Base-by-base conservation (phyloP, 1,140 invertebrate species). In the Limonius californicus region DNA sequence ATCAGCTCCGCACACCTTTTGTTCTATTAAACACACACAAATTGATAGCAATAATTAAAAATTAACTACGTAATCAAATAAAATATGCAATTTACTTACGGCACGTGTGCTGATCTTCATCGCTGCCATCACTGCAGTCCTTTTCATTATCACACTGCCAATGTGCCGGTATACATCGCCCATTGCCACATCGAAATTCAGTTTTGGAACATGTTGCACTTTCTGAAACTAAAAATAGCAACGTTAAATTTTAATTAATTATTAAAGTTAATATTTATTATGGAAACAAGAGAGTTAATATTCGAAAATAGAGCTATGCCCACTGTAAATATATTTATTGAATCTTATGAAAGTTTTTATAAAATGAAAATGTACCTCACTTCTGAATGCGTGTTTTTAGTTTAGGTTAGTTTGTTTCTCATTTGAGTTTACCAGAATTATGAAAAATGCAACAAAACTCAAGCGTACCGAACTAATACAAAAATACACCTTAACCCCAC, bases 1-100 rank as follows among this genome's bases (percentile, higher is more conserved):
- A 73, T 93, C 90, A n/a, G 86, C 81, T 42, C 85, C 87, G 81
- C 92, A 95, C 65, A 86, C 85, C 79, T 88, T 89, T 74, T 81
- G 80, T 77, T 85, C 89, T 91, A 83, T 59, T 70, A 70, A 15
- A 39, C 14, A 23, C 47, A n/a, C n/a, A n/a, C n/a, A n/a, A n/a
- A n/a, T n/a, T n/a, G n/a, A 55, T 58, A 11, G 14, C 4, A 11
- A 47, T 8, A 11, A n/a, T 9, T 45, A 6, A 6, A 9, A 43
- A 8, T 18, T 43, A 8, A 35, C 32, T 35, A 35, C 54, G n/a
- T n/a, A n/a, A n/a, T n/a, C n/a, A n/a, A n/a, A n/a, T n/a, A n/a
- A n/a, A n/a, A n/a, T n/a, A n/a, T n/a, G n/a, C 23, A n/a, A 43
- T 18, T 19, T 55, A 80, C 85, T 87, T 83, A 90, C 89, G 83